Evolutionary conservation across 2,113 vertebrate species (phyloP), one percentile per base, ranked within the genome.

Genomic region (Crotalus helleri): DNA sequence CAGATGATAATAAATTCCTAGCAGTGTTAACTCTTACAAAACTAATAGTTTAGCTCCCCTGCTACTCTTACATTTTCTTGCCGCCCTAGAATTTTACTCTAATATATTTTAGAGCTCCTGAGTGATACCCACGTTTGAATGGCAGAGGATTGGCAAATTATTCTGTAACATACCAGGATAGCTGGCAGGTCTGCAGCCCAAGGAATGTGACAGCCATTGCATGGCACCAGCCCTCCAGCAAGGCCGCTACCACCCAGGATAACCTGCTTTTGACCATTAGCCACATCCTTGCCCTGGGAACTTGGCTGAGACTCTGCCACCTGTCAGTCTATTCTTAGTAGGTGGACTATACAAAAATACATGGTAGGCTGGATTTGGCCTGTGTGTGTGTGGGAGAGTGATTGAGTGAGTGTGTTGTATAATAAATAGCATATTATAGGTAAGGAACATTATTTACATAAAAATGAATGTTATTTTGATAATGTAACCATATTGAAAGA

Each of bases 21-120:
- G 12, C 29, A 26, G 0, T 33, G 39, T 21, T 23, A 19, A 5
- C 8, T 1, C 0, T 2, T 17, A n/a, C 74, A 10, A 69, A 91
- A 81, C 89, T 51, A 2, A 3, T 7, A 8, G 13, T 3, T 0
- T 0, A 1, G 2, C 7, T 4, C 49, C 46, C 0, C 5, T 91
- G 39, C 33, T 1, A 1, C 12, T 26, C 55, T 92, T 87, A 1
- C 3, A 0, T 10, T 51, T 1, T 81, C 69, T 81, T 81, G 69
- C 33, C 69, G 21, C 69, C 33, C 33, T 81, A 81, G 69, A 21
- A 19, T 81, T 81, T 8, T 81, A 81, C 2, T 81, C 17, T 39
- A 21, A 19, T 81, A 81, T 39, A 6, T 81, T 81, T 81, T 39
- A 81, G 33, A 39, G 15, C 15, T 81, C 69, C 33, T 6, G 33